Evolutionary conservation across 2,113 vertebrate genomes (phyloP).

Genomic region (Actinemys pallida): DNA sequence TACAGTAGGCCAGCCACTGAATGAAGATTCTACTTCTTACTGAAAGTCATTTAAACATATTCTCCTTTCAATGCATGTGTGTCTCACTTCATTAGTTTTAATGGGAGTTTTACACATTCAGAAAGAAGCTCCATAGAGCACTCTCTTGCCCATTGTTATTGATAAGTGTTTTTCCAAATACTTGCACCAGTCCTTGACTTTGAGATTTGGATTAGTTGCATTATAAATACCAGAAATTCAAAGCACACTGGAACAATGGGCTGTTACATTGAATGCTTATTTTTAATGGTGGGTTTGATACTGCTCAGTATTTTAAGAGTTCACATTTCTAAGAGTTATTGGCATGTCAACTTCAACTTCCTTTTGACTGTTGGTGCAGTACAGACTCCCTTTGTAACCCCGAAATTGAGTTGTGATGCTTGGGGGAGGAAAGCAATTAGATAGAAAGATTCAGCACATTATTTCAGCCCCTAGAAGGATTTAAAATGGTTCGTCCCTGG

Average conservation of each 20-base stretch:
- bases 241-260: not conserved
- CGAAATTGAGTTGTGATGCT: fast-evolving
- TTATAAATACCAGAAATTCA: not conserved
- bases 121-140: not conserved
- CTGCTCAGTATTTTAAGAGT: not conserved
- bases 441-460: fast-evolving
- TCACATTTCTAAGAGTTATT: not conserved
- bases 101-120: not conserved
- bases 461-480: not conserved
- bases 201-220: not conserved
- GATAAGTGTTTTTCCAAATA: not conserved
- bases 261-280: not conserved
- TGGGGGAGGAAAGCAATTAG: not conserved
- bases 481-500: not conserved
- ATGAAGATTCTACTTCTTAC: slow-evolving; percentile 21
- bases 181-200: not conserved
- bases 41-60: slow-evolving; percentile 16
- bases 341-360: not conserved
- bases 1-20: not conserved
- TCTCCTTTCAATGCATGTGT: not conserved
- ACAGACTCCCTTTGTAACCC: fast-evolving
- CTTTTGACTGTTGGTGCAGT: not conserved
- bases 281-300: not conserved
- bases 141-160: not conserved
- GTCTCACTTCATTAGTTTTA: not conserved